These are phyloP conservation scores for Ruditapes philippinarum DNA, from an alignment of 1,140 invertebrate genomes.

Conservation along the genomic window DNA sequence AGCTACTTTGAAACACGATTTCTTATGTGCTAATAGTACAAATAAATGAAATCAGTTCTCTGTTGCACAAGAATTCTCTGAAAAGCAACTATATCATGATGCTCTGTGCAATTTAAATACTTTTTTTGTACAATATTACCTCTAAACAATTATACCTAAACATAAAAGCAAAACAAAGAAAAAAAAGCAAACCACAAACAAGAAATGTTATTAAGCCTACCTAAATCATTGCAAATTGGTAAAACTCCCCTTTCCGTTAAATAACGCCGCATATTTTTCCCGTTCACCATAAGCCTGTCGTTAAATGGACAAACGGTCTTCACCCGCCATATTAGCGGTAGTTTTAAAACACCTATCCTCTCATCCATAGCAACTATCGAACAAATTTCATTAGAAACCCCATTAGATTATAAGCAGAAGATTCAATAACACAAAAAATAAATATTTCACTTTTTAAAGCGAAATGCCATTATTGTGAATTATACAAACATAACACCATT, in stretches of 20 bases:
- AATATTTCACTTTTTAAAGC: slow-evolving; percentile 28
- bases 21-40: too few species aligned
- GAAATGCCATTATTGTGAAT: neutral
- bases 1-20: too few species aligned
- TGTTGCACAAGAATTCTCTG: too few species aligned
- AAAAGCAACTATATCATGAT: too few species aligned
- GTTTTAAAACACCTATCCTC: neutral
- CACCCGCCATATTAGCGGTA: neutral
- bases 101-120: too few species aligned
- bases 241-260: neutral
- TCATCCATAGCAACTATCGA: slow-evolving; percentile 30
- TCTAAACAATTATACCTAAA: too few species aligned
- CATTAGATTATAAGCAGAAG: neutral
- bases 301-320: neutral
- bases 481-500: neutral
- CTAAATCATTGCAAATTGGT: slow-evolving; percentile 5
- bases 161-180: too few species aligned
- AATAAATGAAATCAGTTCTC: too few species aligned
- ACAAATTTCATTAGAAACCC: neutral
- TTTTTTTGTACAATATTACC: too few species aligned
- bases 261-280: neutral
- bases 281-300: neutral
- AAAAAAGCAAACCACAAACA: too few species aligned
- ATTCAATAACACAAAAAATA: neutral
- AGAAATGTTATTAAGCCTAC: neutral